phyloP scores from a whole-genome alignment of 2,113 vertebrate species.

The Takifugu bimaculatus region DNA sequence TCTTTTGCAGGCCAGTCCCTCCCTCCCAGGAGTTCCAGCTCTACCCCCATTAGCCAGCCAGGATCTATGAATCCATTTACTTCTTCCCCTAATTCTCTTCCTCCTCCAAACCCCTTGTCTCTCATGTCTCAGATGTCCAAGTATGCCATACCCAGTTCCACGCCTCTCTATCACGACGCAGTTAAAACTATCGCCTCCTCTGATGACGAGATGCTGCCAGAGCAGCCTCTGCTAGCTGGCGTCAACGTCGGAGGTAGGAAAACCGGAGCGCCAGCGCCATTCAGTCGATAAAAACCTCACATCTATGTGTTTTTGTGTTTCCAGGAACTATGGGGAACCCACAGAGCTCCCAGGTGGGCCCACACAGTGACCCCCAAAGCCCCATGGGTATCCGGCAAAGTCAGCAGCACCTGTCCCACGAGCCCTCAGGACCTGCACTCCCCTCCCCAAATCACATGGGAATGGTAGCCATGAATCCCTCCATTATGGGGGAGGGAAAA shows the following conservation, averaged over 20 bases:
- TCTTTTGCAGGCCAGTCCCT: conserved; percentile 69
- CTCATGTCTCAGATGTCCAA: conserved; percentile 99
- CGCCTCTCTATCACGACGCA: conserved; percentile 96
- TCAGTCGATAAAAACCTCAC: not conserved
- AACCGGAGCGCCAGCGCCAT: not conserved
- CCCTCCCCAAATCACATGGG: conserved; percentile 87
- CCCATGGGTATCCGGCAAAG: conserved; percentile 86
- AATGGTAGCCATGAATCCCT: conserved; percentile 83
- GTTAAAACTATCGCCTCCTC: conserved; percentile 99
- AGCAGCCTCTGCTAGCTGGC: conserved; percentile 86
- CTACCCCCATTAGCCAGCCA: conserved; percentile 80
- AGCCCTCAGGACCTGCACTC: conserved; percentile 81
- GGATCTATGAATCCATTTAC: conserved; percentile 85
- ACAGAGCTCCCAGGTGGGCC: conserved; percentile 81
- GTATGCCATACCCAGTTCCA: conserved; percentile 96
- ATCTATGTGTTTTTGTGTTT: conserved; percentile 7
- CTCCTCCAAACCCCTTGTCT: conserved; percentile 92
- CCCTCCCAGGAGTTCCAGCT: conserved; percentile 81
- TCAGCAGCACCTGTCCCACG: conserved; percentile 87
- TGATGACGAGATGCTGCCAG: conserved; percentile 90
- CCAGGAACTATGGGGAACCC: conserved; percentile 79
- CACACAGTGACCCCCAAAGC: conserved; percentile 82
- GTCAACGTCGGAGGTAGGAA: conserved; percentile 84
- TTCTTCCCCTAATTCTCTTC: conserved; percentile 84
- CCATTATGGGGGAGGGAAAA: conserved; percentile 78